phyloP scores from a whole-genome alignment of 2,797 vertebrate genomes.

The Scleropages formosus region DNA sequence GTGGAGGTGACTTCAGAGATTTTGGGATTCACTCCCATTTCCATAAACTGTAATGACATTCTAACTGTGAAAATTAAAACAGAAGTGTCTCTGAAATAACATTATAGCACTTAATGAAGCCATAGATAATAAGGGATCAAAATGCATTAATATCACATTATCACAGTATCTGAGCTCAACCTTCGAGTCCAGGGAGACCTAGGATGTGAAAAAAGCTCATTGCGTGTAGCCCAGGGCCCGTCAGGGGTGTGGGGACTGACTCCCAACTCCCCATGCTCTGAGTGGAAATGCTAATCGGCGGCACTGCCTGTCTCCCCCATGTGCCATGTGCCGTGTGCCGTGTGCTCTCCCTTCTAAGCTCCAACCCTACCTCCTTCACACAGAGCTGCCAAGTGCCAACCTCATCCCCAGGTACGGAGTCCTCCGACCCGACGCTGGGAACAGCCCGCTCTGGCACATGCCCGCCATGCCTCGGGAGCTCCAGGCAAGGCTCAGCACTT shows the following conservation, averaged over 20 bases:
- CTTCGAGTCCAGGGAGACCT: not conserved
- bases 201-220: not conserved
- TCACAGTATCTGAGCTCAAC: not conserved
- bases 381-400: conserved; percentile 36
- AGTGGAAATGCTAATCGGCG: conserved; percentile 23
- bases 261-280: not conserved
- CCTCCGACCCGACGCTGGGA: not conserved
- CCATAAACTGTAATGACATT: not conserved
- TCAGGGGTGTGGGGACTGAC: not conserved
- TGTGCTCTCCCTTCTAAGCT: not conserved
- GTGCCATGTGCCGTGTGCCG: conserved; percentile 33
- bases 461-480: not conserved
- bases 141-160: not conserved
- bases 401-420: not conserved
- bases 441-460: not conserved
- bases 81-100: not conserved
- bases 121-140: not conserved
- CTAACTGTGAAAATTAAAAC: not conserved
- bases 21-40: not conserved
- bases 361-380: conserved; percentile 13
- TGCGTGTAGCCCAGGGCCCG: not conserved
- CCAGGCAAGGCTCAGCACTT: conserved; percentile 5
- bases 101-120: not conserved
- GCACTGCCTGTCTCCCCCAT: conserved; percentile 34
- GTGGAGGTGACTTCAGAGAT: too few species aligned